A percentile compares a stretch with the other conserved stretches of the same genome.
Evolutionary conservation across 2,113 vertebrate genomes (phyloP).

Genomic region (Odobenus rosmarus): DNA sequence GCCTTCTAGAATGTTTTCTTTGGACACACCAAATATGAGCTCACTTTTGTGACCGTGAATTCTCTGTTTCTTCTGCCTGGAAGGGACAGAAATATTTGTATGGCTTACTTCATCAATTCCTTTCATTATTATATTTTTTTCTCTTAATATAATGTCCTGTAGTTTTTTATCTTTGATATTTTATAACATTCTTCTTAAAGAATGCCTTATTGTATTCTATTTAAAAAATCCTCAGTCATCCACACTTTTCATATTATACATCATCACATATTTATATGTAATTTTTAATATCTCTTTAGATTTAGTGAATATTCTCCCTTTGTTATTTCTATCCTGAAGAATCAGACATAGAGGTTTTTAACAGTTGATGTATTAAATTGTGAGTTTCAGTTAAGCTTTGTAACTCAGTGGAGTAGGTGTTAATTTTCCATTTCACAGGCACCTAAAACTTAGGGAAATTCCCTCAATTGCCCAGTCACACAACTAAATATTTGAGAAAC

Average conservation of each 20-base stretch:
- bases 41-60: neutral
- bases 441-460: neutral
- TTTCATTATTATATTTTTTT: neutral
- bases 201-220: neutral
- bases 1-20: neutral
- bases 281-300: neutral
- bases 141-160: neutral
- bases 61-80: neutral
- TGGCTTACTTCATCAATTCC: neutral
- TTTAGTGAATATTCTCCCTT: neutral
- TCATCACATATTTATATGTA: neutral
- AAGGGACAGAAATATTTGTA: neutral
- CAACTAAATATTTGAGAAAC: neutral
- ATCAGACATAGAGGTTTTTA: neutral
- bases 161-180: neutral
- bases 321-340: neutral
- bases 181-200: neutral
- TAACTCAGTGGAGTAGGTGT: neutral
- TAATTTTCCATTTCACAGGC: neutral
- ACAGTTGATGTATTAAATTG: neutral
- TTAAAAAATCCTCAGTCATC: neutral
- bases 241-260: neutral
- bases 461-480: neutral
- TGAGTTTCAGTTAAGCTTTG: neutral
- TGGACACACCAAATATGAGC: neutral